Evolutionary conservation across 2,888 invertebrate genomes (phyloP).

Genomic region (Caradrina clavipalpis): DNA sequence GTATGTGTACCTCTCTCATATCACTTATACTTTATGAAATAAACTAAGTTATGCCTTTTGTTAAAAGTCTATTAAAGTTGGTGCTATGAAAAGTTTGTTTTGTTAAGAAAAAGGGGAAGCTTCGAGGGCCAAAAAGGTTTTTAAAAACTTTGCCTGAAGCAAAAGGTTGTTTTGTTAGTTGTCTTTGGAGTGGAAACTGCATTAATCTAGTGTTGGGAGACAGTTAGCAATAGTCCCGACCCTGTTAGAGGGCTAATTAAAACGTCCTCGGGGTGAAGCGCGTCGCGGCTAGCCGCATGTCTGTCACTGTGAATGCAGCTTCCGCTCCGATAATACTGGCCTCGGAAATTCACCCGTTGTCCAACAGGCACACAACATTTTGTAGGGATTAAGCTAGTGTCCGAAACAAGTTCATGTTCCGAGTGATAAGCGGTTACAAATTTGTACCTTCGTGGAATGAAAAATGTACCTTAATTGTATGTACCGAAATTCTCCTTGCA

Average conservation of each 20-base stretch:
- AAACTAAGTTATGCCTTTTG: conserved; percentile 19
- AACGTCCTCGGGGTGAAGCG: conserved; percentile 60
- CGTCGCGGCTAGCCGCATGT: conserved; percentile 63
- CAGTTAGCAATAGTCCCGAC: conserved; percentile 31
- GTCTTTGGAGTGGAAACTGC: conserved; percentile 19
- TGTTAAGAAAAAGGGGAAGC: conserved; percentile 19
- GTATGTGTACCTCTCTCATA: background rate
- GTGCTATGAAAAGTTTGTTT: conserved; percentile 17
- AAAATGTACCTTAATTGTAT: too few relatives aligned
- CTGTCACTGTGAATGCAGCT: conserved; percentile 65
- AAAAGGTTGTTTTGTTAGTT: conserved; percentile 31
- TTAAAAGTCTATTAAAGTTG: conserved; percentile 31
- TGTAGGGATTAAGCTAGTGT: conserved; percentile 43
- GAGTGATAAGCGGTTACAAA: conserved; percentile 28
- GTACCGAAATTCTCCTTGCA: too few relatives aligned
- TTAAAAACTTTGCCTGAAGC: background rate
- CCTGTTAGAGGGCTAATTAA: conserved; percentile 69
- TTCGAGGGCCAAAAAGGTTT: conserved; percentile 14
- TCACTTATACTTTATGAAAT: conserved; percentile 21
- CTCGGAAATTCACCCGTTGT: conserved; percentile 45
- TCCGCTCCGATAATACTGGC: conserved; percentile 54
- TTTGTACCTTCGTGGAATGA: background rate
- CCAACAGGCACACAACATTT: conserved; percentile 39
- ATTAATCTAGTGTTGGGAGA: conserved; percentile 20
- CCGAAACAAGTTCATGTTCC: conserved; percentile 22